Percentiles rank a stretch among this genome's conserved stretches.
These are phyloP conservation scores for Toxonevra muliebris DNA, from an alignment of 2,888 invertebrate genomes.

Conservation along the genomic window DNA sequence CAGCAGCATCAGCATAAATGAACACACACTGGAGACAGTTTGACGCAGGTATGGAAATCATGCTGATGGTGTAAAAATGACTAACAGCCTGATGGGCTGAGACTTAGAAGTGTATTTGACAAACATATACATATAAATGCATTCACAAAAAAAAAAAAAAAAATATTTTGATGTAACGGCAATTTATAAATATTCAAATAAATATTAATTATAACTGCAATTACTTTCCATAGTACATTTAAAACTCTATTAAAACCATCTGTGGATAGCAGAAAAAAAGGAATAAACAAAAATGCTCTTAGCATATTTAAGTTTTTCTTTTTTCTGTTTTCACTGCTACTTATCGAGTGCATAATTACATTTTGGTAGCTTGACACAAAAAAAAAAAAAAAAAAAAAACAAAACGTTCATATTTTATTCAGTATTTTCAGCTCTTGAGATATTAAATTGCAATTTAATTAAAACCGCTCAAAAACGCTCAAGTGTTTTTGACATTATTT, in stretches of 20 bases:
- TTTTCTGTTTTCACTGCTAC: not conserved
- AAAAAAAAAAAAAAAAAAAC: not conserved
- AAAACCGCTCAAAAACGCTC: conserved; percentile 19
- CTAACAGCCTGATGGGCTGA: not conserved
- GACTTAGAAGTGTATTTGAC: too few species aligned
- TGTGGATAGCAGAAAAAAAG: too few species aligned
- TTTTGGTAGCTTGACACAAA: not conserved
- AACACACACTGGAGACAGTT: conserved; percentile 1
- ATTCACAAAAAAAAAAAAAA: too few species aligned
- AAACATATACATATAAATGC: too few species aligned
- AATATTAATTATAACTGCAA: too few species aligned
- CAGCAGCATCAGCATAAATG: not conserved
- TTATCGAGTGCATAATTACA: not conserved
- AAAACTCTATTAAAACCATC: too few species aligned
- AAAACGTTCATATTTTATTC: not conserved
- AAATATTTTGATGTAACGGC: too few species aligned
- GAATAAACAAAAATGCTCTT: too few species aligned
- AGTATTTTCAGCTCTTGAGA: not conserved
- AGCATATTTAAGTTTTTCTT: not conserved
- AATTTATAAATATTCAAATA: too few species aligned
- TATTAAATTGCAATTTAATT: conserved; percentile 31
- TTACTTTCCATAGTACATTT: too few species aligned
- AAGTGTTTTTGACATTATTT: conserved; percentile 17
- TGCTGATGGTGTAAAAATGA: not conserved
- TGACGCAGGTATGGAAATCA: not conserved